Evolutionary conservation across 2,113 vertebrate genomes (phyloP), one percentile per base, ranked within the genome.

Genomic region (Takifugu bimaculatus): DNA sequence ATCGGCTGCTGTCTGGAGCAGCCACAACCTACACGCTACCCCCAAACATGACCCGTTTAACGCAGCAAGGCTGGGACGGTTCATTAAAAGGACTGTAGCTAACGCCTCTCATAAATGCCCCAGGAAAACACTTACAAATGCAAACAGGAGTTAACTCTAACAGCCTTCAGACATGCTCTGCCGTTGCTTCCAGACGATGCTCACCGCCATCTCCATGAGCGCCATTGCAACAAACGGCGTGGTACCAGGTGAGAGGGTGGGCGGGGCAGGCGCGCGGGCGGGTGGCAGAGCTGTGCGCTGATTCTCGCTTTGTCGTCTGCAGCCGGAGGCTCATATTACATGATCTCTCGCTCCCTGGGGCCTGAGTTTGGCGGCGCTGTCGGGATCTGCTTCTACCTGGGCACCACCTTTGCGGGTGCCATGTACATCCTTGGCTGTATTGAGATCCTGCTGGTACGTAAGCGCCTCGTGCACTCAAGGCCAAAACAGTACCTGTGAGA

Each of bases 371-470:
- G 97, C 6, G 97, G 97, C 4, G 97, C 97, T 0, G 97, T 99
- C 59, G 97, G 97, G 29, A 97, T 98, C 80, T 99, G 97, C 88
- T 99, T 99, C 89, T 99, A 98, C 89, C 88, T 99, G 83, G 97
- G 97, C 64, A 99, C 97, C 53, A 99, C 97, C 9, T 99, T 97
- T 75, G 97, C 97, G 0, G 96, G 96, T 15, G 94, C 97, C 83
- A 99, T 99, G 97, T 99, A 99, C 84, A 99, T 99, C 84, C 88
- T 99, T 67, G 97, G 97, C 52, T 96, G 95, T 84, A 98, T 99
- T 0, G 97, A 99, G 88, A 98, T 99, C 79, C 88, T 98, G 48
- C 89, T 99, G 92, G 97, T 99, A 87, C 42, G 90, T 87, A 25
- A 0, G 45, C 4, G 1, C n/a, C 27, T 28, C n/a, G 20, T 49